Conservation (phyloP, 2,113 vertebrate species). For the Proteles cristata region DNA sequence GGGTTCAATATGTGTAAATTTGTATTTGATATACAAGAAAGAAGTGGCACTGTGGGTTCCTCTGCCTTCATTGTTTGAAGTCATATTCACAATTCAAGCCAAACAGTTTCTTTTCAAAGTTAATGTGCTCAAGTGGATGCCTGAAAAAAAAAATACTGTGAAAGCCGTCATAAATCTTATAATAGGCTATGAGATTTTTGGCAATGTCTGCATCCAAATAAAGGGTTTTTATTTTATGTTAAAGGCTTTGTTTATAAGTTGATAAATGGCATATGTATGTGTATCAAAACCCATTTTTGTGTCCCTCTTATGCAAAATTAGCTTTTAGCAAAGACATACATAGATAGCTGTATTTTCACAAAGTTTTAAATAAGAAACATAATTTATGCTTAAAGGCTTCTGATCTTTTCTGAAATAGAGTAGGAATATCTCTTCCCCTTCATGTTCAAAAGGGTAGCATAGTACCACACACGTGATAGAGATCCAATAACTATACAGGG, state of each 20-base stretch:
- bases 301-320: constrained; percentile 52
- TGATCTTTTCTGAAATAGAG: not conserved
- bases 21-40: not conserved
- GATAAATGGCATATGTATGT: constrained; percentile 22
- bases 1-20: not conserved
- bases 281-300: constrained; percentile 33
- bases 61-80: constrained; percentile 37
- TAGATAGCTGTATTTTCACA: not conserved
- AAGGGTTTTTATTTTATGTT: constrained; percentile 50
- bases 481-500: not conserved
- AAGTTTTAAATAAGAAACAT: constrained; percentile 37
- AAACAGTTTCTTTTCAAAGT: constrained; percentile 55
- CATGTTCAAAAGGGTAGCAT: not conserved
- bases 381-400: not conserved
- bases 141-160: constrained; percentile 22
- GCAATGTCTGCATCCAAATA: constrained; percentile 51
- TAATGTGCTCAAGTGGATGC: constrained; percentile 61
- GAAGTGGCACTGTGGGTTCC: not conserved
- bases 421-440: not conserved
- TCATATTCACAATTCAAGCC: constrained; percentile 64
- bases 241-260: constrained; percentile 55
- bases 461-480: accelerated
- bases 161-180: constrained; percentile 69
- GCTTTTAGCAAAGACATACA: constrained; percentile 51
- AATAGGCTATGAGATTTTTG: constrained; percentile 19